Evolutionary conservation across 2,888 invertebrate species (phyloP).

Genomic region (Calameuta filiformis): DNA sequence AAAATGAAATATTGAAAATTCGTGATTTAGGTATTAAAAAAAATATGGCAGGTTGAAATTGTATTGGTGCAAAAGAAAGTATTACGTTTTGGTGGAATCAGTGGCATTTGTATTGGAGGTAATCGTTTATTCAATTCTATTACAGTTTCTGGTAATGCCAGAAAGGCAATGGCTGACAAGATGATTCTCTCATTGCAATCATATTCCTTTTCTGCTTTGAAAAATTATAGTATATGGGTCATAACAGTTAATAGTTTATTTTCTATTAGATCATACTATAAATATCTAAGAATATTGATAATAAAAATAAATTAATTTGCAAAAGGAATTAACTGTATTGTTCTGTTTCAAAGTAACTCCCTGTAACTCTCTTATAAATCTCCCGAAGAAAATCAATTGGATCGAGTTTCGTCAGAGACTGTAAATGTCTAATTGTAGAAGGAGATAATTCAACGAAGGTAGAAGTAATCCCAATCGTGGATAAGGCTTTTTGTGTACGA

Average conservation of each 20-base stretch:
- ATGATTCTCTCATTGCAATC: slow-evolving; percentile 56
- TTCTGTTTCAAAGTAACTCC: slow-evolving; percentile 54
- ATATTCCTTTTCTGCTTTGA: slow-evolving; percentile 48
- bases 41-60: not conserved
- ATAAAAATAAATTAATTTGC: slow-evolving; percentile 4
- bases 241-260: slow-evolving; percentile 1
- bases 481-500: slow-evolving; percentile 45
- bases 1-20: slow-evolving; percentile 10
- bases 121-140: slow-evolving; percentile 49
- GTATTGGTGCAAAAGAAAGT: not conserved
- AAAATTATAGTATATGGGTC: slow-evolving; percentile 13
- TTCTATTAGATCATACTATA: not conserved
- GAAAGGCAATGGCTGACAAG: slow-evolving; percentile 57
- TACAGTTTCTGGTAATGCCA: slow-evolving; percentile 54
- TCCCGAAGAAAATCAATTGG: slow-evolving; percentile 52
- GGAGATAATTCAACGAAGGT: slow-evolving; percentile 45
- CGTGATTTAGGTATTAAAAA: not conserved
- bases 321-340: slow-evolving; percentile 44
- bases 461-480: slow-evolving; percentile 53
- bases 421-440: slow-evolving; percentile 42
- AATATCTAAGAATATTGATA: not conserved
- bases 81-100: slow-evolving; percentile 53
- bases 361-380: slow-evolving; percentile 51
- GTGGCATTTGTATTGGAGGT: slow-evolving; percentile 37
- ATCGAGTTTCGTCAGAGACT: slow-evolving; percentile 38